Base-by-base conservation (phyloP, 2,888 invertebrate species). In the Lasioglossum figueresi region DNA sequence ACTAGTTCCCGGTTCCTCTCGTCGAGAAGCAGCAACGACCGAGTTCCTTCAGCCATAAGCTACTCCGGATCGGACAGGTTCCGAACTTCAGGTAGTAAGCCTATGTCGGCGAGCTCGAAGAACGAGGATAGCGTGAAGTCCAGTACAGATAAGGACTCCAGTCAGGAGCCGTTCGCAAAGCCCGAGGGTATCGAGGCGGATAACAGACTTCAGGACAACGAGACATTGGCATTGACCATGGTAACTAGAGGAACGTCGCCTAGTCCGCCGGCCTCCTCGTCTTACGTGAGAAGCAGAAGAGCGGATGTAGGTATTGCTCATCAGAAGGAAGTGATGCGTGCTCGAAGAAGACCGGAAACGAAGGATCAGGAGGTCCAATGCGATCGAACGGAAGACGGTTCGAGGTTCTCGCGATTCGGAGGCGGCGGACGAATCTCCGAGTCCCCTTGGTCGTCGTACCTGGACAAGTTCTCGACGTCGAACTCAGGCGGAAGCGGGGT, bases 171-270 rank as follows among this genome's bases (percentile, higher is more conserved):
- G 14, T 34, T 43, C 16, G 40, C 74, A 1, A 81, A 79, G 31
- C 16, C 71, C 19, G 83, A 84, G 40, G 77, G 82, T 10, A 43
- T 68, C 37, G 80, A 84, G 16, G 76, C 19, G 16, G 88, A 88
- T 43, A 48, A 78, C 40, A 81, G 88, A 45, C 76, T 84, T 56
- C 83, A 88, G 66, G 88, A 90, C 34, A 80, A 78, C 6, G 90
- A 91, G 45, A 76, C 83, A 12, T 84, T 79, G 70, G 84, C 85
- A 4, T 94, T 98, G 4, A 96, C 96, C 6, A 96, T 98, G 76
- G 96, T 97, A 4, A 97, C 97, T 0, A 96, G 98, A 83, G 97
- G 97, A 45, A 98, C 98, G 0, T 98, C 98, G 31, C 98, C 98
- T 0, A 97, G 97, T 0, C 97, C 97, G 5, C 96, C 97, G 0